Base-by-base conservation (phyloP, 2,113 vertebrate species). In the Chloebia gouldiae region DNA sequence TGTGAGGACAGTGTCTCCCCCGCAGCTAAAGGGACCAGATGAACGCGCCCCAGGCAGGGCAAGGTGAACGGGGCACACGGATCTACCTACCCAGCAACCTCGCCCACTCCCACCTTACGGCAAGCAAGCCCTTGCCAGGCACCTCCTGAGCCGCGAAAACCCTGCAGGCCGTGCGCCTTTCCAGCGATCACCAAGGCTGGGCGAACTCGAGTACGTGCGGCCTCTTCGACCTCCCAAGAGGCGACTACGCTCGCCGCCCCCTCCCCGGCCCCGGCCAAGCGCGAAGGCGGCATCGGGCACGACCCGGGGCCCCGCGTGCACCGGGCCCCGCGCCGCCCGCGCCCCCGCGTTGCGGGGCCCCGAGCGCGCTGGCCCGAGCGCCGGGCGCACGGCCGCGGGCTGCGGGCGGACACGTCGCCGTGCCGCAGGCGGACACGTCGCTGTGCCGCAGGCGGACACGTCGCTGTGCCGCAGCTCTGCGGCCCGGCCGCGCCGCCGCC, bases 11-110 rank as follows among this genome's bases (percentile, higher is more conserved):
- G 27, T 0, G 24, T 14, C 9, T 2, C 35, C 40, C 59, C 33
- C 4, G 6, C 30, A 16, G 28, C n/a, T 9, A 3, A 5, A 0
- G 14, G 45, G 24, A 11, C 15, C 35, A 31, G 8, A 37, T 0
- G 33, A 21, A 25, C 35, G 22, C 2, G 42, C 5, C 22, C 9
- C 44, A 15, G n/a, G 9, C 42, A 12, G 11, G 1, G 8, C 17
- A 20, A 4, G 1, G 33, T 2, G 24, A 39, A 3, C 14, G 0
- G 16, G 50, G 11, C 10, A 16, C 64, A 4, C 0, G 28, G 45
- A 15, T 1, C 45, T 3, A 9, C 31, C 42, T 2, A 5, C 39
- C 7, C 88, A 6, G 57, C 14, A 15, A 60, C 28, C 37, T 23
- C 45, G 31, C 54, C 35, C 60, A 3, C 69, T 23, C 14, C 13